These are phyloP conservation scores for Sebastes itinus DNA, from an alignment of 2,797 vertebrate genomes.

Conservation along the genomic window DNA sequence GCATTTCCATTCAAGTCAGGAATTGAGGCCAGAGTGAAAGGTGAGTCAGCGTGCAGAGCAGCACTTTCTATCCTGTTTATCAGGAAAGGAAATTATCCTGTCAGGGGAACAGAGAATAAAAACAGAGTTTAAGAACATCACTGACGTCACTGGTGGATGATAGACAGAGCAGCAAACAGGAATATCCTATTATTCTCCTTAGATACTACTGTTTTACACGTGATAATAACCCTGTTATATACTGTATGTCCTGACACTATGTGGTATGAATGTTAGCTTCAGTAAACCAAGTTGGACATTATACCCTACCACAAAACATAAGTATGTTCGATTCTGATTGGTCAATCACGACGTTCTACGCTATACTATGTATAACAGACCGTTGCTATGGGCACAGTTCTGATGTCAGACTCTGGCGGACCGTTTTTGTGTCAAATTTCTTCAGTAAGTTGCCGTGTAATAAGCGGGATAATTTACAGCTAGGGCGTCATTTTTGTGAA, in stretches of 20 bases:
- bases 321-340: too few species aligned
- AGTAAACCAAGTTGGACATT: too few species aligned
- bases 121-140: constrained; percentile 7
- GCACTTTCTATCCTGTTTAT: constrained; percentile 48
- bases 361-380: too few species aligned
- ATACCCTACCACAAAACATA: too few species aligned
- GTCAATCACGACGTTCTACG: too few species aligned
- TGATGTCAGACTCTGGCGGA: too few species aligned
- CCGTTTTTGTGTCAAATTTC: too few species aligned
- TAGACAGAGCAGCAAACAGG: not conserved
- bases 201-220: not conserved
- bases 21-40: constrained; percentile 40
- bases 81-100: constrained; percentile 43
- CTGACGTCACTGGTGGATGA: not conserved
- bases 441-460: too few species aligned
- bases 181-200: not conserved
- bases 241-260: not conserved
- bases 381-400: too few species aligned
- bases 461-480: too few species aligned
- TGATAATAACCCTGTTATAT: not conserved
- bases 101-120: constrained; percentile 13
- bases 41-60: not conserved
- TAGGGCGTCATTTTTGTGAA: too few species aligned
- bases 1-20: constrained; percentile 51
- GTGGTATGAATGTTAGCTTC: too few species aligned